phyloP scores from a whole-genome alignment of 2,113 vertebrate species.

The Engystomops pustulosus region DNA sequence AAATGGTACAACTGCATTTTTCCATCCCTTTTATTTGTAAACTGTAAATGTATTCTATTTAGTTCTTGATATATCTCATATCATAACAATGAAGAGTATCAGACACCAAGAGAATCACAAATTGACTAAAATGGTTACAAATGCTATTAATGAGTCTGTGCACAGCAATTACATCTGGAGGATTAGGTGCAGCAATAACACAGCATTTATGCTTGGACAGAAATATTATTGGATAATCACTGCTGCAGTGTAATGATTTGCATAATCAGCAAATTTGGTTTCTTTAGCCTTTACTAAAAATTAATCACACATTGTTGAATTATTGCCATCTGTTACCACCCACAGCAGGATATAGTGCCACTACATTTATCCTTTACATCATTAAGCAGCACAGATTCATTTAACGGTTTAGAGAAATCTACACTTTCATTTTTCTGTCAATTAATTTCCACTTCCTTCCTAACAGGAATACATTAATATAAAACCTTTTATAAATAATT shows the following conservation, averaged over 20 bases:
- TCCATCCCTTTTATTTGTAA: too few relatives aligned
- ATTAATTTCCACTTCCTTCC: background rate
- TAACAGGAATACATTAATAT: background rate
- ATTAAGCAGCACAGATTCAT: background rate
- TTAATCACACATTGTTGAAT: constrained; percentile 41
- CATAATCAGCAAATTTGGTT: constrained; percentile 49
- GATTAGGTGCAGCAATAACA: constrained; percentile 63
- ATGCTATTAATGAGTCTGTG: constrained; percentile 73
- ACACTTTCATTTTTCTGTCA: background rate
- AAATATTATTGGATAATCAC: constrained; percentile 45
- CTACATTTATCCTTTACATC: constrained; percentile 36
- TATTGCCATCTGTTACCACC: constrained; percentile 44
- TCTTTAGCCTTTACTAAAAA: constrained; percentile 37
- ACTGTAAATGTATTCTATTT: background rate
- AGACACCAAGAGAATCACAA: constrained; percentile 36
- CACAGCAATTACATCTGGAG: constrained; percentile 68
- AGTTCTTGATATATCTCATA: background rate
- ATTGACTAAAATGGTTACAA: constrained; percentile 69
- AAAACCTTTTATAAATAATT: background rate
- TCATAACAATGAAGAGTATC: too few relatives aligned
- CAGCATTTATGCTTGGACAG: constrained; percentile 61
- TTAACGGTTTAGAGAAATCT: background rate
- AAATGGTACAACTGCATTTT: too few relatives aligned
- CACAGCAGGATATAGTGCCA: constrained; percentile 1
- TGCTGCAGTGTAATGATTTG: constrained; percentile 37